Percentiles rank a stretch among this genome's conserved stretches.
Evolutionary conservation across 2,888 invertebrate genomes (phyloP).

Genomic region (Synanthedon andrenaeformis): DNA sequence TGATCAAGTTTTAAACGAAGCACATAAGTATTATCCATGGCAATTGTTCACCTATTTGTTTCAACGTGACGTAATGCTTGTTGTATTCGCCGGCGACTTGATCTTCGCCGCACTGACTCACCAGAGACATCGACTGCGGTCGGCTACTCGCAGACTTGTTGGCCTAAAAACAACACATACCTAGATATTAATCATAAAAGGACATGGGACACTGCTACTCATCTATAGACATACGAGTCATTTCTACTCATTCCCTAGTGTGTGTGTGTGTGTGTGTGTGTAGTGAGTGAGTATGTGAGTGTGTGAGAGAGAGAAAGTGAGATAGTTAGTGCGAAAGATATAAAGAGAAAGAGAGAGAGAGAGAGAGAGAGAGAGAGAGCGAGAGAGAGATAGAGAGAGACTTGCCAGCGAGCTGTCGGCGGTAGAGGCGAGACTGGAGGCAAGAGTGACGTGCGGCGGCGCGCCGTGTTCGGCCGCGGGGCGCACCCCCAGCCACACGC

Average conservation of each 20-base stretch:
- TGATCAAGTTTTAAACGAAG: not conserved
- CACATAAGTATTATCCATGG: no score
- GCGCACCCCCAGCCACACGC: slow-evolving; percentile 72
- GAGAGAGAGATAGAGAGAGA: no score
- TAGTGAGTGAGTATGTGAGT: no score
- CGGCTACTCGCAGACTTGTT: slow-evolving; percentile 60
- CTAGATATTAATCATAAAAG: not conserved
- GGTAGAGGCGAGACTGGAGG: slow-evolving; percentile 58
- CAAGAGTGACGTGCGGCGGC: slow-evolving; percentile 45
- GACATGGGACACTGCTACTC: not conserved
- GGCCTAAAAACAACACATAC: slow-evolving; percentile 26
- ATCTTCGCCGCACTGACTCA: slow-evolving; percentile 69
- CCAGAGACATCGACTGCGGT: slow-evolving; percentile 67
- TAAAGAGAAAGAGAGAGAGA: no score
- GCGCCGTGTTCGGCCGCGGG: slow-evolving; percentile 26
- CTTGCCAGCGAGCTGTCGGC: slow-evolving; percentile 50
- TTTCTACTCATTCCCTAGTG: no score
- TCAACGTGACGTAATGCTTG: slow-evolving; percentile 70
- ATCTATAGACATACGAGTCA: no score
- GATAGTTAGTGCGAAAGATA: no score
- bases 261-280: no score
- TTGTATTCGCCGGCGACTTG: slow-evolving; percentile 69
- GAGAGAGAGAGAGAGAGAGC: no score
- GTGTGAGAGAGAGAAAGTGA: no score
- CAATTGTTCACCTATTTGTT: slow-evolving; percentile 70